Evolutionary conservation across 2,888 invertebrate genomes (phyloP).

Genomic region (Terebella lapidaria): DNA sequence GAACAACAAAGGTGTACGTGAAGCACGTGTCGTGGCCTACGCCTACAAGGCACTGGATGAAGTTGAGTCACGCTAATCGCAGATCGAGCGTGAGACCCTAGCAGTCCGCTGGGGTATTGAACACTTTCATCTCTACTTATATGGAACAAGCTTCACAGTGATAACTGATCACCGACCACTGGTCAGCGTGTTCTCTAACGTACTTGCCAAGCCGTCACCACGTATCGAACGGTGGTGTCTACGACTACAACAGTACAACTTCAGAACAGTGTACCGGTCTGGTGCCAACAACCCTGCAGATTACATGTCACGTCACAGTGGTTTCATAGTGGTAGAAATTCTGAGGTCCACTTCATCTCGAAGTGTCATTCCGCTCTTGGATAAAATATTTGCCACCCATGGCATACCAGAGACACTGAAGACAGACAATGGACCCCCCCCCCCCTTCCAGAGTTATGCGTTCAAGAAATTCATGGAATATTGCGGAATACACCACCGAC

Average conservation of each 20-base stretch:
- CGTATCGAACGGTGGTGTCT: neutral
- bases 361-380: neutral
- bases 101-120: neutral
- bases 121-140: neutral
- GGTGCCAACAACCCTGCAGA: neutral
- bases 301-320: neutral
- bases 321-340: no score
- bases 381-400: neutral
- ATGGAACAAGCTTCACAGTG: neutral
- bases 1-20: neutral
- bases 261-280: neutral
- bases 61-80: neutral
- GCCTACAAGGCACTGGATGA: neutral
- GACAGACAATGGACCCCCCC: neutral
- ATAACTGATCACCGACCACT: slow-evolving; percentile 1
- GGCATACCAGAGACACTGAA: neutral
- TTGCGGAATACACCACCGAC: no score
- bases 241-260: neutral
- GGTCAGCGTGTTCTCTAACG: neutral
- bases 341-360: neutral
- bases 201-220: neutral
- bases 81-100: neutral
- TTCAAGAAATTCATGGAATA: no score
- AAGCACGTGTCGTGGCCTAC: neutral
- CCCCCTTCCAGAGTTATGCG: no score